Evolutionary conservation across 2,797 vertebrate species (phyloP).

Genomic region (Anguilla anguilla): DNA sequence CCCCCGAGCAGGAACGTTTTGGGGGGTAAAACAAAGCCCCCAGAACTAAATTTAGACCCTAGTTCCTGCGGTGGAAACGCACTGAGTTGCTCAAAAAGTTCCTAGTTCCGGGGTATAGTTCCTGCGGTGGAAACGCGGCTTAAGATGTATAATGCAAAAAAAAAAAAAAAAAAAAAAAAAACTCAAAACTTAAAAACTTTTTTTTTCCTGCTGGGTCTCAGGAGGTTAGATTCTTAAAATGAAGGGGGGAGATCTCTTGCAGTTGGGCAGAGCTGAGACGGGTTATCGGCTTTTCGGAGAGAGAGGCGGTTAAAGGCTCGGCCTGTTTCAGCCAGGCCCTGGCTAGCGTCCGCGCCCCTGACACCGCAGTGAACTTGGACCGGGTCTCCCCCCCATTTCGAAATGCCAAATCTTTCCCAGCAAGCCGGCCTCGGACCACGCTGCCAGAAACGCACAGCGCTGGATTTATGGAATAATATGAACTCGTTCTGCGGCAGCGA

Average conservation of each 20-base stretch:
- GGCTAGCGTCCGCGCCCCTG: constrained; percentile 7
- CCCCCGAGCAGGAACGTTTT: no score
- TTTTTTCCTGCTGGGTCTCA: constrained; percentile 20
- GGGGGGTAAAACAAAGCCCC: no score
- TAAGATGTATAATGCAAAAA: no score
- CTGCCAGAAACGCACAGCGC: constrained; percentile 30
- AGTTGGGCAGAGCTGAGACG: constrained; percentile 53
- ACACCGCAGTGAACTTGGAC: constrained; percentile 47
- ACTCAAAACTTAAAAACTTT: neutral
- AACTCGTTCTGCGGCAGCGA: constrained; percentile 32
- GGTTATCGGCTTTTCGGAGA: constrained; percentile 41
- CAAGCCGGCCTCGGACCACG: constrained; percentile 38
- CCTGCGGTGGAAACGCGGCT: no score
- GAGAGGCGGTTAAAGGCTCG: constrained; percentile 39
- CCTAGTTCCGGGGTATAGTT: no score
- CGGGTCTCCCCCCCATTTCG: neutral
- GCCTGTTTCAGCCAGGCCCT: constrained; percentile 35
- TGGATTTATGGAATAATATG: constrained; percentile 41
- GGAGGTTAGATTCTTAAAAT: constrained; percentile 30
- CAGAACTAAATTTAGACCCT: no score
- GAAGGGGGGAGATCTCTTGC: constrained; percentile 41
- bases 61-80: no score
- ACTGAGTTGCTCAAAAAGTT: no score
- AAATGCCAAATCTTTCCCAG: constrained; percentile 12
- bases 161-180: no score